Evolutionary conservation across 2,797 vertebrate genomes (phyloP).

Genomic region (Leptatherina wallacei): DNA sequence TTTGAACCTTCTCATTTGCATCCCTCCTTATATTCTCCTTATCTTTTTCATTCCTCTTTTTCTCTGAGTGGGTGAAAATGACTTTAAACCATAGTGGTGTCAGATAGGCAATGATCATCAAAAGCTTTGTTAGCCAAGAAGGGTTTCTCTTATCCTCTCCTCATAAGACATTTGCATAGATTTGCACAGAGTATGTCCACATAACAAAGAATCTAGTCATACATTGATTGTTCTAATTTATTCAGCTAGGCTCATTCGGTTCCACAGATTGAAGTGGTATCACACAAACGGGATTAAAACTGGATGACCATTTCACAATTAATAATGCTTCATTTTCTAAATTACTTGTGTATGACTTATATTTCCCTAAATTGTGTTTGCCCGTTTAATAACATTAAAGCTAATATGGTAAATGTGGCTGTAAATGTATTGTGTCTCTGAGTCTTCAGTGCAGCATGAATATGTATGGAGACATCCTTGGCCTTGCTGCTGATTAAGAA

Average conservation of each 20-base stretch:
- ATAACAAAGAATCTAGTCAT: constrained; percentile 71
- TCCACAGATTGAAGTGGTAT: constrained; percentile 73
- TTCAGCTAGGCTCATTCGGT: constrained; percentile 71
- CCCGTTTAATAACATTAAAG: constrained; percentile 76
- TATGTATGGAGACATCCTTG: constrained; percentile 76
- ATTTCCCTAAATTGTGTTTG: constrained; percentile 76
- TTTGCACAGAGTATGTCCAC: constrained; percentile 74
- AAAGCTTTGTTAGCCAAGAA: constrained; percentile 67
- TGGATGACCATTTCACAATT: constrained; percentile 65
- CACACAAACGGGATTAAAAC: constrained; percentile 74
- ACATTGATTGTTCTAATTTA: constrained; percentile 80
- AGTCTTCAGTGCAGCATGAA: constrained; percentile 71
- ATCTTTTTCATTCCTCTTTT: constrained; percentile 18
- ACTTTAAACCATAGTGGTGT: constrained; percentile 51
- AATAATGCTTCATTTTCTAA: constrained; percentile 75
- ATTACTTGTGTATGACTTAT: constrained; percentile 76
- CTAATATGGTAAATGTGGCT: constrained; percentile 75
- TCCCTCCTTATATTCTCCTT: constrained; percentile 5
- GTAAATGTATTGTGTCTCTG: constrained; percentile 65
- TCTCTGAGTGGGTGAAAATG: constrained; percentile 51
- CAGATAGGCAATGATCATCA: constrained; percentile 62
- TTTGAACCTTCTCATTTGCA: constrained; percentile 1
- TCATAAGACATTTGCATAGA: constrained; percentile 74
- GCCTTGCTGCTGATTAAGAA: constrained; percentile 74
- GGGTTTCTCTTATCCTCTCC: constrained; percentile 72